Evolutionary conservation across 1,140 invertebrate genomes (phyloP).

Genomic region (Euwallacea similis): DNA sequence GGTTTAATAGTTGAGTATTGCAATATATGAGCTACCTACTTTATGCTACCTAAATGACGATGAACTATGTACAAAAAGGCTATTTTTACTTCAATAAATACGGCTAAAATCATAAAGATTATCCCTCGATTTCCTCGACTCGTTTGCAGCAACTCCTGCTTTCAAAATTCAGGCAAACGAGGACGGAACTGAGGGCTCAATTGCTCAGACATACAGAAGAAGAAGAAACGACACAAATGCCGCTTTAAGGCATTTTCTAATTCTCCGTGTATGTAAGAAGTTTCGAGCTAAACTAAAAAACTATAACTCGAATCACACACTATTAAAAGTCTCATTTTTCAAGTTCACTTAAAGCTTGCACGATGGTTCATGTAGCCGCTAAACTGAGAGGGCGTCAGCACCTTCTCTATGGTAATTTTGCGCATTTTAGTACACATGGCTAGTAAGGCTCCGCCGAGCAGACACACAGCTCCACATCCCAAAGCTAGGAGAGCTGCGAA

Average conservation of each 20-base stretch:
- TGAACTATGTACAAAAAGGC: too few species aligned
- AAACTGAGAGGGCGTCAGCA: conserved; percentile 59
- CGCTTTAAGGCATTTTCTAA: conserved; percentile 22
- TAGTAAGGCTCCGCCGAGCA: conserved; percentile 68
- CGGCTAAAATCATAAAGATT: too few species aligned
- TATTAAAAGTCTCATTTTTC: background rate
- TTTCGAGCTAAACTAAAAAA: background rate
- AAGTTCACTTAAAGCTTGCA: conserved; percentile 66
- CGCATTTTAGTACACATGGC: conserved; percentile 72
- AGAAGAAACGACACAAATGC: conserved; percentile 32
- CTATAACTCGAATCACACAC: background rate
- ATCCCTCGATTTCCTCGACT: too few species aligned
- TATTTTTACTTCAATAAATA: too few species aligned
- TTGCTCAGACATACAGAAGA: conserved; percentile 43
- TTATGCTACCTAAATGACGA: too few species aligned
- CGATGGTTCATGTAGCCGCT: conserved; percentile 73
- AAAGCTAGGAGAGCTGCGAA: conserved; percentile 73
- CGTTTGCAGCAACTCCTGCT: too few species aligned
- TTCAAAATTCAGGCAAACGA: too few species aligned
- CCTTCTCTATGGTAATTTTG: conserved; percentile 56
- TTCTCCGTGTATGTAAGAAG: conserved; percentile 43
- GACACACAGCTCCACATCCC: conserved; percentile 67
- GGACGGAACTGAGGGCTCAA: background rate
- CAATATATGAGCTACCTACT: too few species aligned
- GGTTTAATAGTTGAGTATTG: too few species aligned